Evolutionary conservation across 2,797 vertebrate genomes (phyloP).

Genomic region (Intellagama lesueurii): DNA sequence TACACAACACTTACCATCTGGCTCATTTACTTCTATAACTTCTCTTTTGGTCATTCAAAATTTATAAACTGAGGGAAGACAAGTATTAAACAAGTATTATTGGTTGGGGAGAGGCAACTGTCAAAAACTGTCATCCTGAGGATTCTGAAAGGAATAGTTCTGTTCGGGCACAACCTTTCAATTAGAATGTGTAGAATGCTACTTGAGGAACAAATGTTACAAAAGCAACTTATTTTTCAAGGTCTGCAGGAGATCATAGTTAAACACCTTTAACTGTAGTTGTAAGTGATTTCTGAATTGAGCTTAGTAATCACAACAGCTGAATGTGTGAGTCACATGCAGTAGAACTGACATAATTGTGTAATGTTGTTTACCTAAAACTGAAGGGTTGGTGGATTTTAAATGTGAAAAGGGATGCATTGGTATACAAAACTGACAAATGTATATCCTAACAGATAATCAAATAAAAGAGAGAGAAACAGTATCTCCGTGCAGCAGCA

Average conservation of each 20-base stretch:
- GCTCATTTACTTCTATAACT: conserved; percentile 82
- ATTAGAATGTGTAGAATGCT: too few species aligned
- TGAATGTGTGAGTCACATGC: neutral
- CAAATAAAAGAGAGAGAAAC: conserved; percentile 77
- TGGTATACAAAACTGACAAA: conserved; percentile 35
- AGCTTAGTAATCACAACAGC: neutral
- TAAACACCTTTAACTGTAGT: neutral
- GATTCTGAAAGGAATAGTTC: too few species aligned
- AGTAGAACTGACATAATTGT: too few species aligned
- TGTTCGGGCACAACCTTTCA: too few species aligned
- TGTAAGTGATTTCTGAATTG: neutral
- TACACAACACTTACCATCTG: conserved; percentile 90
- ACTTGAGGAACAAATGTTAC: too few species aligned
- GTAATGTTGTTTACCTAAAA: neutral
- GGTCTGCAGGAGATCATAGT: neutral
- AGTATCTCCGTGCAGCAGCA: conserved; percentile 70
- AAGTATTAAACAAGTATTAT: too few species aligned
- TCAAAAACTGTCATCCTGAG: too few species aligned
- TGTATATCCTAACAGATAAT: conserved; percentile 71
- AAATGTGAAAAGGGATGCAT: neutral
- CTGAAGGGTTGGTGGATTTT: neutral
- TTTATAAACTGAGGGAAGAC: too few species aligned
- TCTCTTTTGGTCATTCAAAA: too few species aligned
- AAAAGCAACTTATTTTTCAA: too few species aligned
- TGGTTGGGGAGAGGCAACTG: too few species aligned